These are phyloP conservation scores for Brachyhypopomus occidentalis DNA, from an alignment of 2,113 vertebrate genomes.

Conservation along the genomic window DNA sequence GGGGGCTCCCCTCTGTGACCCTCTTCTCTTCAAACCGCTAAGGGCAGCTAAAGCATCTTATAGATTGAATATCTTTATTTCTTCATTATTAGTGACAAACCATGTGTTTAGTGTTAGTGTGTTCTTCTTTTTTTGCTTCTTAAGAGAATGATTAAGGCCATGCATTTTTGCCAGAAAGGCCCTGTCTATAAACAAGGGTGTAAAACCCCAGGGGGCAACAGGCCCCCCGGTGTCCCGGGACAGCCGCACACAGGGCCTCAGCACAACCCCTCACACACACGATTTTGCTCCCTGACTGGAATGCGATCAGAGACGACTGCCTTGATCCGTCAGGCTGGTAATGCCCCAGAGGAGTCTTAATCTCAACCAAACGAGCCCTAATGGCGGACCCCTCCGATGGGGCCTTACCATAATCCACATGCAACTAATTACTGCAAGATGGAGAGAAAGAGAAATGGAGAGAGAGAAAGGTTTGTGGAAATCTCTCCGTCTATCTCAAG, in stretches of 20 bases:
- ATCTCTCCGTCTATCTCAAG: slow-evolving; percentile 37
- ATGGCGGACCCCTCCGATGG: slow-evolving; percentile 42
- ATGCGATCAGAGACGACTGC: slow-evolving; percentile 41
- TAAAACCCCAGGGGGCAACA: background rate
- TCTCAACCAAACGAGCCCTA: slow-evolving; percentile 44
- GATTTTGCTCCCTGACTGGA: slow-evolving; percentile 29
- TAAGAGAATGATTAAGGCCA: background rate
- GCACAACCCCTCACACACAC: slow-evolving; percentile 5
- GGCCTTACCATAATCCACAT: slow-evolving; percentile 55
- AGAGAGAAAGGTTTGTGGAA: slow-evolving; percentile 53
- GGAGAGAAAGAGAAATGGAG: slow-evolving; percentile 47
- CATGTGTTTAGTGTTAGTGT: background rate
- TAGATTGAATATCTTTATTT: too few species aligned
- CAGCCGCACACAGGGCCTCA: too few species aligned
- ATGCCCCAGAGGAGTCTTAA: slow-evolving; percentile 49
- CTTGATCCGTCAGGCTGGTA: slow-evolving; percentile 44
- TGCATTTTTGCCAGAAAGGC: background rate
- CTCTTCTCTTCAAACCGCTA: background rate
- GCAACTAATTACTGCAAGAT: slow-evolving; percentile 59
- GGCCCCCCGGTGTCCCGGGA: too few species aligned
- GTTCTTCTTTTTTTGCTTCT: background rate
- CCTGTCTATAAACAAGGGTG: background rate
- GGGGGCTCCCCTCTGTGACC: background rate
- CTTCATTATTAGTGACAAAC: background rate
- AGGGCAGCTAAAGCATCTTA: background rate